Conservation (phyloP, 2,888 invertebrate genomes). For the Anthophora plumipes region DNA sequence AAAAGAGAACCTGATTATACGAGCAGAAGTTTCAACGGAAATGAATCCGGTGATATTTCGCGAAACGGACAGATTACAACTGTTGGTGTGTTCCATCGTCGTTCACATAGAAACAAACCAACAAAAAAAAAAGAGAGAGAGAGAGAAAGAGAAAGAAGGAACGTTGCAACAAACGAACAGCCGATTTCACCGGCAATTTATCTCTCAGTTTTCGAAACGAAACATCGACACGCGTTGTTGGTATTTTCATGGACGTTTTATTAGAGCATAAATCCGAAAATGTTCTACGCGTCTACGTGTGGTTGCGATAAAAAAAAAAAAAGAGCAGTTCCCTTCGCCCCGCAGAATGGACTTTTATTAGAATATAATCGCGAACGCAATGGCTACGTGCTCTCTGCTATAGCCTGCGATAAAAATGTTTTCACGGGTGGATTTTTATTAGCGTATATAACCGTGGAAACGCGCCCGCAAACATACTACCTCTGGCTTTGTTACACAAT, state of each 20-base stretch:
- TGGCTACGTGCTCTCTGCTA: background rate
- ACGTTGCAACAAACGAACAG: background rate
- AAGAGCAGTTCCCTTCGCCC: too few relatives aligned
- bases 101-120: background rate
- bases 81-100: too few relatives aligned
- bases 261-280: slow-evolving; percentile 37
- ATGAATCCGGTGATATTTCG: background rate
- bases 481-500: slow-evolving; percentile 13
- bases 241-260: slow-evolving; percentile 33
- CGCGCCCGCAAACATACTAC: background rate
- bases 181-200: slow-evolving; percentile 25
- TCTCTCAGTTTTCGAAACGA: slow-evolving; percentile 15
- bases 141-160: background rate
- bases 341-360: slow-evolving; percentile 27
- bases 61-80: background rate
- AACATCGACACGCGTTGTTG: slow-evolving; percentile 19
- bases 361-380: slow-evolving; percentile 32
- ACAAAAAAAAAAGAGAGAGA: background rate
- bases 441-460: background rate
- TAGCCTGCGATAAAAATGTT: background rate
- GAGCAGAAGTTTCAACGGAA: background rate
- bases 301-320: slow-evolving; percentile 35
- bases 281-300: background rate
- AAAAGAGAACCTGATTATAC: too few relatives aligned
- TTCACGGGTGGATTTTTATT: slow-evolving; percentile 22